Base-by-base conservation (phyloP, 2,797 vertebrate genomes). In the Takifugu ocellatus region DNA sequence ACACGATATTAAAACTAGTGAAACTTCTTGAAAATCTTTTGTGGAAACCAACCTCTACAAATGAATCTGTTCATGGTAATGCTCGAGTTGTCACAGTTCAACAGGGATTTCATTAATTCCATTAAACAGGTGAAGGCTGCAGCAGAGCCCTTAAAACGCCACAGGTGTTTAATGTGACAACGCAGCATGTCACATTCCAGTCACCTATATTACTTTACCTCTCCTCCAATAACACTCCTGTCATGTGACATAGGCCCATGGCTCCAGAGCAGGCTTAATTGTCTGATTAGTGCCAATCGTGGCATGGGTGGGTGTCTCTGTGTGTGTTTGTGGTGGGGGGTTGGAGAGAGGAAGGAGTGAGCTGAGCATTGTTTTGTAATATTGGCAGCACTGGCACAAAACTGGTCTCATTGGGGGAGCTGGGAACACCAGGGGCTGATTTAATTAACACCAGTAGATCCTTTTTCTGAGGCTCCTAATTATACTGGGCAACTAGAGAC, bases 391-490 rank as follows among this genome's bases (percentile, higher is more conserved):
- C 59, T 74, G 76, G 66, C 62, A 74, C 54, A 81, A 65, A 81
- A 68, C 74, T 65, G 59, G 76, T 68, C 57, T 79, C 70, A 5
- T 52, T 49, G 66, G 84, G 21, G 73, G 77, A 78, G 66, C 61
- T 64, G 60, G 54, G 64, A 66, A 70, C 64, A 69, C 70, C 63
- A n/a, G 29, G 59, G 55, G 76, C 72, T 80, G 77, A 86, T 83
- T 84, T 87, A 71, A 87, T 87, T 87, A 84, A 85, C 79, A 66
- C 70, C 69, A 72, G 57, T 66, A 71, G 78, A 81, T 83, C 72
- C 52, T 49, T 63, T 72, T 48, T 76, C 69, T 70, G 73, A 77
- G 71, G 66, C 77, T 78, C 61, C 77, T 84, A 65, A 86, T 86
- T 85, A 83, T 52, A 68, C 43, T 0, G 25, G 51, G 57, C 69